Conservation (phyloP, 2,888 invertebrate genomes). For the Leptinotarsa tumamoca region DNA sequence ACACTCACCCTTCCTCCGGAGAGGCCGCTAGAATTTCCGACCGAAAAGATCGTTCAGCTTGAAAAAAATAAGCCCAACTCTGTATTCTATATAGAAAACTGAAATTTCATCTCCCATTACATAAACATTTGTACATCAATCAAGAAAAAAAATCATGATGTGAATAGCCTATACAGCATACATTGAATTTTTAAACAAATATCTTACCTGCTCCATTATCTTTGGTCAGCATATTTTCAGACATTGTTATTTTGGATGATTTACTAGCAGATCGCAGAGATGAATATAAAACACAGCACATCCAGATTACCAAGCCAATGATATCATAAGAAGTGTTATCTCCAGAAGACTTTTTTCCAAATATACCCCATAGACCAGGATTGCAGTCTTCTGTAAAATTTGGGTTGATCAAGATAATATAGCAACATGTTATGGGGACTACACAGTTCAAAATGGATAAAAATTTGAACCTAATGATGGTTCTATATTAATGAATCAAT, state of each 20-base stretch:
- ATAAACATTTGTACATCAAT: neutral
- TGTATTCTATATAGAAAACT: neutral
- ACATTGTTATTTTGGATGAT: conserved; percentile 91
- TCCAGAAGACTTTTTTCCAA: conserved; percentile 57
- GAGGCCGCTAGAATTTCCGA: too few relatives aligned
- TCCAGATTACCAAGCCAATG: conserved; percentile 93
- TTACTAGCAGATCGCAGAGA: conserved; percentile 94
- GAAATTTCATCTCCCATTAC: neutral
- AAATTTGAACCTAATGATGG: too few relatives aligned
- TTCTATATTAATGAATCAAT: too few relatives aligned
- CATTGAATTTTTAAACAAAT: conserved; percentile 35
- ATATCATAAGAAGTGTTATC: conserved; percentile 76
- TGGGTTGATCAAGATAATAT: neutral
- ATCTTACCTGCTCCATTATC: conserved; percentile 76
- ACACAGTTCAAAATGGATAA: too few relatives aligned
- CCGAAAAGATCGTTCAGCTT: too few relatives aligned
- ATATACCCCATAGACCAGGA: conserved; percentile 74
- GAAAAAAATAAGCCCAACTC: too few relatives aligned
- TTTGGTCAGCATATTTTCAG: conserved; percentile 81
- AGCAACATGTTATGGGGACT: neutral
- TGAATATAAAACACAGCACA: conserved; percentile 95
- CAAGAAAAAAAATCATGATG: neutral
- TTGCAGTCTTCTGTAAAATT: conserved; percentile 76
- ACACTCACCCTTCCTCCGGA: too few relatives aligned
- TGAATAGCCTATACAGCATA: conserved; percentile 11